Percentiles rank a stretch among this genome's conserved stretches.
Evolutionary conservation across 1,140 invertebrate genomes (phyloP).

Genomic region (Anastatus disparis): DNA sequence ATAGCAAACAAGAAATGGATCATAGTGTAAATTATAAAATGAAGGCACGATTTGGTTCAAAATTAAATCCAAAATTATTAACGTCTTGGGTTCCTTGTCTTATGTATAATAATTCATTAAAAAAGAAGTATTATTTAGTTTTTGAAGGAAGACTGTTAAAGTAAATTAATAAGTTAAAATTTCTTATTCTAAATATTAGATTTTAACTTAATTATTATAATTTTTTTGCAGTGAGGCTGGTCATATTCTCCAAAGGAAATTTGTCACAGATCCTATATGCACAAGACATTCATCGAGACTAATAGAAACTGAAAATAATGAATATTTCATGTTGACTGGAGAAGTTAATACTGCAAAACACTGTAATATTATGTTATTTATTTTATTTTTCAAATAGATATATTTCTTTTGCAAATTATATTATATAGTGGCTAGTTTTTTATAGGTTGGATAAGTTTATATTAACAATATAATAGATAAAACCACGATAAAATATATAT

Average conservation of each 20-base stretch:
- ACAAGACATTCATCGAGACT: conserved; percentile 45
- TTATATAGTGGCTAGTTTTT: too few relatives aligned
- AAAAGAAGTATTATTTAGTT: neutral
- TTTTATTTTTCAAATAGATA: too few relatives aligned
- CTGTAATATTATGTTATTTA: conserved; percentile 40
- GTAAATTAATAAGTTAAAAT: conserved; percentile 39
- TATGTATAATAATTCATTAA: neutral
- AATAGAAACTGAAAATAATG: conserved; percentile 49
- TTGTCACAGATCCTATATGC: conserved; percentile 46
- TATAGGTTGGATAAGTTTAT: too few relatives aligned
- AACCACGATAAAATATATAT: too few relatives aligned
- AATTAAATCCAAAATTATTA: conserved; percentile 38
- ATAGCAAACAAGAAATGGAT: neutral
- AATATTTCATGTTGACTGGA: conserved; percentile 52
- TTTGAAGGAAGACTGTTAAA: conserved; percentile 56
- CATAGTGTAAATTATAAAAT: neutral
- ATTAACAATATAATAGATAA: too few relatives aligned
- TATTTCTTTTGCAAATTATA: too few relatives aligned
- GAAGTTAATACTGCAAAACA: conserved; percentile 49
- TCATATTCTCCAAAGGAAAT: conserved; percentile 48
- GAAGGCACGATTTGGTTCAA: conserved; percentile 20
- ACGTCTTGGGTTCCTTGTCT: conserved; percentile 30
- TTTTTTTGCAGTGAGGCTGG: conserved; percentile 49
- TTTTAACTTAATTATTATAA: neutral
- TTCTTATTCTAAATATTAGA: too few relatives aligned